Conservation (phyloP, 2,888 invertebrate genomes). For the Cephus pygmeus region DNA sequence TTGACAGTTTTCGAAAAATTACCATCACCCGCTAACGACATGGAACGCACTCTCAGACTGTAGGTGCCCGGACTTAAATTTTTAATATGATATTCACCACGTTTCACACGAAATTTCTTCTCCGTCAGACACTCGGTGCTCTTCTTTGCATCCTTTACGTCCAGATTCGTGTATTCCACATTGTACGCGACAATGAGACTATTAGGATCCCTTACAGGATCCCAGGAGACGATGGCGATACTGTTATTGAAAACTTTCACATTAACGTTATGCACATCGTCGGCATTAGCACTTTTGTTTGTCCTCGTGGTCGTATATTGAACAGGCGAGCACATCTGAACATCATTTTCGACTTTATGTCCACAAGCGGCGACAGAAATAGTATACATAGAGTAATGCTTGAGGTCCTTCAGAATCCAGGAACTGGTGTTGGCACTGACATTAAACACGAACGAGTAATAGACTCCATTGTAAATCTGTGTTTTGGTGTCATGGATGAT, state of each 20-base stretch:
- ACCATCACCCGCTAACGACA: slow-evolving; percentile 72
- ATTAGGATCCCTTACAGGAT: slow-evolving; percentile 73
- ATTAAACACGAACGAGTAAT: slow-evolving; percentile 41
- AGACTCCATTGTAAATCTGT: slow-evolving; percentile 27
- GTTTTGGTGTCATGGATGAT: slow-evolving; percentile 25
- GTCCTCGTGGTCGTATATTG: slow-evolving; percentile 66
- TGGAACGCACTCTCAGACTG: slow-evolving; percentile 70
- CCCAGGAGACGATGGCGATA: slow-evolving; percentile 68
- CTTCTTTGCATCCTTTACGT: slow-evolving; percentile 58
- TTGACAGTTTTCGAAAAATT: slow-evolving; percentile 49
- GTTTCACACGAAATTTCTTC: slow-evolving; percentile 42
- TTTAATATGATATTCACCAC: slow-evolving; percentile 48
- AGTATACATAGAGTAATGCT: slow-evolving; percentile 71
- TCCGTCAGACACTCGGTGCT: slow-evolving; percentile 68
- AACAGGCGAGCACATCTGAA: slow-evolving; percentile 50
- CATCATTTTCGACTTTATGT: slow-evolving; percentile 52
- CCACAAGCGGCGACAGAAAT: slow-evolving; percentile 73
- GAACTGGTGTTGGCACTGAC: slow-evolving; percentile 37
- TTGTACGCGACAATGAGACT: slow-evolving; percentile 74
- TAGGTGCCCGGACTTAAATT: slow-evolving; percentile 71
- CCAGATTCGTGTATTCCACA: slow-evolving; percentile 68
- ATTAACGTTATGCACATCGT: slow-evolving; percentile 56
- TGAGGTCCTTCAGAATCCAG: slow-evolving; percentile 62
- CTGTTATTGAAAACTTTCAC: slow-evolving; percentile 49
- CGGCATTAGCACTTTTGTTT: slow-evolving; percentile 58